These are phyloP conservation scores for Pediacus dermestoides DNA, from an alignment of 2,888 invertebrate genomes.

Conservation along the genomic window DNA sequence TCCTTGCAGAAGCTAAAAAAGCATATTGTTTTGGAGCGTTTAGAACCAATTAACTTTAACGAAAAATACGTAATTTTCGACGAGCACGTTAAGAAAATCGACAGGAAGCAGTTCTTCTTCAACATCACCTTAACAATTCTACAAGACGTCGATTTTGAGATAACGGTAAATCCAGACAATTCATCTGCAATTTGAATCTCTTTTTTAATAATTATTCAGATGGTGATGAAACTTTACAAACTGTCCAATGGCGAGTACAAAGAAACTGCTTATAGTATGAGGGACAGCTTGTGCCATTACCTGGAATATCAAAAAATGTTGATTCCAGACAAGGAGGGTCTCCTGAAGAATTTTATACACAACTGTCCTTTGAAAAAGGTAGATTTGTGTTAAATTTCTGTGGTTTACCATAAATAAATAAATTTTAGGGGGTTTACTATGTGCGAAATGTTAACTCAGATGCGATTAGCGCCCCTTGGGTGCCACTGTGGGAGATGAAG, in stretches of 20 bases:
- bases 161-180: background rate
- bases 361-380: conserved; percentile 1
- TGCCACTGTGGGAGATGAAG: too few species aligned
- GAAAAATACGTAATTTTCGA: too few species aligned
- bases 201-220: background rate
- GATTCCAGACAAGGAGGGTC: background rate
- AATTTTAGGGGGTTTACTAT: background rate
- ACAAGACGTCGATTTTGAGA: too few species aligned
- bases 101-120: too few species aligned
- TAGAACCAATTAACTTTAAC: too few species aligned
- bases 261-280: background rate
- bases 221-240: background rate
- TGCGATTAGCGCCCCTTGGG: background rate
- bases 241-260: conserved; percentile 1
- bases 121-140: too few species aligned
- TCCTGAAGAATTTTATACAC: background rate
- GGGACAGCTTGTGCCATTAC: background rate
- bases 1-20: too few species aligned
- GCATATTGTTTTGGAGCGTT: too few species aligned
- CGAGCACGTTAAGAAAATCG: too few species aligned
- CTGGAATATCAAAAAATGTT: too few species aligned
- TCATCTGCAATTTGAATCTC: background rate
- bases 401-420: background rate
- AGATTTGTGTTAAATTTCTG: background rate
- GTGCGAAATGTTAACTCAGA: background rate